phyloP scores from a whole-genome alignment of 2,797 vertebrate genomes.

The Podargus strigoides region DNA sequence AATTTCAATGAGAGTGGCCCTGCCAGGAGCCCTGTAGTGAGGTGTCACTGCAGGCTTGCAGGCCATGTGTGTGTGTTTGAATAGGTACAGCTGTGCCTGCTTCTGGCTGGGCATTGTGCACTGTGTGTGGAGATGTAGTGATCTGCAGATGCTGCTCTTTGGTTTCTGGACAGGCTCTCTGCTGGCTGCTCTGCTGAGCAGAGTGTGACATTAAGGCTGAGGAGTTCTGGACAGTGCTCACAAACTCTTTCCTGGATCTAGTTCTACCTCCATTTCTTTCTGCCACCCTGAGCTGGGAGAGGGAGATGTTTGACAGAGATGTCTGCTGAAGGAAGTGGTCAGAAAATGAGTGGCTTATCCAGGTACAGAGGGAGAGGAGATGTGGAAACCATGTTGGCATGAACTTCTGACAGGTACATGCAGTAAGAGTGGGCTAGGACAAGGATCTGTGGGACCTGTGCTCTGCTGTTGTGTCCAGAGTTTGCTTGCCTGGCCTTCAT shows the following conservation, averaged over 20 bases:
- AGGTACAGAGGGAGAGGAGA: not conserved
- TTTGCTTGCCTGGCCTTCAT: not conserved
- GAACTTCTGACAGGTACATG: not conserved
- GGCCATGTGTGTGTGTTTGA: not conserved
- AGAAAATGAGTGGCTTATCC: not conserved
- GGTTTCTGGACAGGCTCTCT: not conserved
- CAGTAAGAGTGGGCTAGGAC: not conserved
- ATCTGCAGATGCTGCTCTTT: not conserved
- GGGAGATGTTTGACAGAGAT: not conserved
- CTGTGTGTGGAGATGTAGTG: not conserved
- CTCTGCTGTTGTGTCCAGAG: not conserved
- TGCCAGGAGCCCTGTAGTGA: not conserved
- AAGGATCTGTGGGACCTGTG: not conserved
- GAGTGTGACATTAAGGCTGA: not conserved
- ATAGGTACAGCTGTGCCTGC: not conserved
- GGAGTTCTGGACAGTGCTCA: not conserved
- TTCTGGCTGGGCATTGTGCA: not conserved
- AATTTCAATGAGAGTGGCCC: not conserved
- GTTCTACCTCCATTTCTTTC: not conserved
- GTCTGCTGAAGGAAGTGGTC: not conserved
- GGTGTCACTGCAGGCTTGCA: not conserved
- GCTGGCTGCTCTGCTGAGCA: not conserved
- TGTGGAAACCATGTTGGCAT: not conserved
- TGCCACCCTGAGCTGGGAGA: not conserved
- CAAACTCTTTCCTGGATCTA: not conserved